These are phyloP conservation scores for Caenorhabditis sulstoni DNA, from an alignment of 2,888 invertebrate genomes.

Conservation along the genomic window DNA sequence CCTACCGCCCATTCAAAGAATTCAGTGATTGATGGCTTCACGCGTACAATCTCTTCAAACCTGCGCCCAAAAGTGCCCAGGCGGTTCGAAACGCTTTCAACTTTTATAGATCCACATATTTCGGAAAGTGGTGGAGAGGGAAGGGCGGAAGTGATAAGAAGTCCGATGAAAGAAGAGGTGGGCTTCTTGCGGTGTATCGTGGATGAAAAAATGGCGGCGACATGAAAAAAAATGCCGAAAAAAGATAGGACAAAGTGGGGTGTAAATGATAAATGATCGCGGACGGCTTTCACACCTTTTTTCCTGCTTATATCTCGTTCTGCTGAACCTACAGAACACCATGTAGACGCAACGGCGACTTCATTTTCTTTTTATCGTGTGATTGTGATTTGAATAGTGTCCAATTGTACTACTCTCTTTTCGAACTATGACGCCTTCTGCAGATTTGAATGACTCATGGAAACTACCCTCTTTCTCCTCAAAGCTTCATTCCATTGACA, in stretches of 20 bases:
- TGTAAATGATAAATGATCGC: slow-evolving; percentile 53
- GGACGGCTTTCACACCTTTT: slow-evolving; percentile 54
- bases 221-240: slow-evolving; percentile 27
- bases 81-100: slow-evolving; percentile 27
- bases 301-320: slow-evolving; percentile 46
- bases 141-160: slow-evolving; percentile 30
- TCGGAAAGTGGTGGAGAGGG: background rate
- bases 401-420: background rate
- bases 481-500: slow-evolving; percentile 23
- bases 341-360: slow-evolving; percentile 41
- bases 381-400: background rate
- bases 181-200: background rate
- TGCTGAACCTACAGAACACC: slow-evolving; percentile 56
- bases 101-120: slow-evolving; percentile 32
- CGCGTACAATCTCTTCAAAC: slow-evolving; percentile 27
- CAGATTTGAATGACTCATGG: slow-evolving; percentile 24
- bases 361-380: slow-evolving; percentile 20
- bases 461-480: slow-evolving; percentile 22
- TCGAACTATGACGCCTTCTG: slow-evolving; percentile 18
- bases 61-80: slow-evolving; percentile 29
- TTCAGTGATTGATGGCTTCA: slow-evolving; percentile 50
- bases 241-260: slow-evolving; percentile 24
- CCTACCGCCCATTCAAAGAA: slow-evolving; percentile 55
- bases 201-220: slow-evolving; percentile 18
- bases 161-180: background rate